phyloP scores from a whole-genome alignment of 1,140 invertebrate genomes.

The Eufriesea mexicana region DNA sequence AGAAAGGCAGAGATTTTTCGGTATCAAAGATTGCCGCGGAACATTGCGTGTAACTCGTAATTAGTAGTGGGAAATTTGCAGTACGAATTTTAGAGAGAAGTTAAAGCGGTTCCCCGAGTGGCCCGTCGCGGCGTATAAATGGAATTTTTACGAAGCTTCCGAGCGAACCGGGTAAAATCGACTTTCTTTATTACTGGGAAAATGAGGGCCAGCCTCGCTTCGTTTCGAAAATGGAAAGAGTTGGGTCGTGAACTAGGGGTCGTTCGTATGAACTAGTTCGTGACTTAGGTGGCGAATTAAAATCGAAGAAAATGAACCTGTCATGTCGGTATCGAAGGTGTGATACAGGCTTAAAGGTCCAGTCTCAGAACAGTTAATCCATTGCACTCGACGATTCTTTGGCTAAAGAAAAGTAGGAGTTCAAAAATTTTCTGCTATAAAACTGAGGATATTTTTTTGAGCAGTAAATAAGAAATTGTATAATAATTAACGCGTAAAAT shows the following conservation, averaged over 20 bases:
- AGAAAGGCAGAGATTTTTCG: neutral
- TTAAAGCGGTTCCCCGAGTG: constrained; percentile 1
- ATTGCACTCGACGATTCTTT: too few species aligned
- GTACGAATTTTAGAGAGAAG: constrained; percentile 27
- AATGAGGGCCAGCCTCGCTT: constrained; percentile 1
- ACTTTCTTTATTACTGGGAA: constrained; percentile 12
- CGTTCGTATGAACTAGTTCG: neutral
- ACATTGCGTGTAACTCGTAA: constrained; percentile 7
- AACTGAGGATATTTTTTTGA: too few species aligned
- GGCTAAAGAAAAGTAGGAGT: too few species aligned
- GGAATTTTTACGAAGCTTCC: constrained; percentile 37
- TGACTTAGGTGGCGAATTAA: neutral
- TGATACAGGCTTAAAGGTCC: too few species aligned
- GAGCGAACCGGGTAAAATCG: neutral
- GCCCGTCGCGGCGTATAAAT: constrained; percentile 19
- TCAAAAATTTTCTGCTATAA: too few species aligned
- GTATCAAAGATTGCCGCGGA: neutral
- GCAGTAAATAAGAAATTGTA: too few species aligned
- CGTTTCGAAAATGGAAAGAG: neutral
- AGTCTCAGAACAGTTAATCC: too few species aligned
- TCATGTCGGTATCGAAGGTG: too few species aligned
- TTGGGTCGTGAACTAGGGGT: neutral
- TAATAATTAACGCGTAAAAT: too few species aligned
- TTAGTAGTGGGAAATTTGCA: constrained; percentile 33
- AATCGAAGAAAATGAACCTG: neutral